Conservation (phyloP, 1,140 invertebrate species). For the Polypedilum pembai region DNA sequence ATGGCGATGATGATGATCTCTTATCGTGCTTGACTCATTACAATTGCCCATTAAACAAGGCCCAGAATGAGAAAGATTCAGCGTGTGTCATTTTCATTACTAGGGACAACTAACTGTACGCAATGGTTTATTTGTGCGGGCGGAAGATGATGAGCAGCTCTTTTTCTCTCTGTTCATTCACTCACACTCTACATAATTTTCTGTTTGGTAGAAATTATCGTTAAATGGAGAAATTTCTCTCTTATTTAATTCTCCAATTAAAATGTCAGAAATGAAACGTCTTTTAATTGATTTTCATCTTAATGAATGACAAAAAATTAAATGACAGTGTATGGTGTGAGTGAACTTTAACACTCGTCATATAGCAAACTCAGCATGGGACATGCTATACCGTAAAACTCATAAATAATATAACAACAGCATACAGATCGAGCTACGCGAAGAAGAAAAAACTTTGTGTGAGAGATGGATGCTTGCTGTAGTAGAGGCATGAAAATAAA, state of each 20-base stretch:
- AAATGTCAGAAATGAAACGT: neutral
- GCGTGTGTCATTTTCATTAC: constrained; percentile 7
- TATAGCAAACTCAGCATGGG: constrained; percentile 21
- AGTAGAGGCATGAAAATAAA: neutral
- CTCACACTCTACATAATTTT: neutral
- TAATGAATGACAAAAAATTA: constrained; percentile 6
- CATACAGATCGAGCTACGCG: neutral
- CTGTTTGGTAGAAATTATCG: neutral
- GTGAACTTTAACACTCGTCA: constrained; percentile 18
- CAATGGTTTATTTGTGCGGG: constrained; percentile 1
- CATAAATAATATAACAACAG: constrained; percentile 23
- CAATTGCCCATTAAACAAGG: neutral
- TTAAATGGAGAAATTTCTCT: neutral
- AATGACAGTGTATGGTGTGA: neutral
- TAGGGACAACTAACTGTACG: neutral
- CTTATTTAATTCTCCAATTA: constrained; percentile 16
- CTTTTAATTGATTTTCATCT: constrained; percentile 21
- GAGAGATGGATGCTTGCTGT: neutral
- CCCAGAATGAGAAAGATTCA: neutral
- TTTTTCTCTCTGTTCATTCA: too few species aligned
- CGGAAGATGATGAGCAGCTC: constrained; percentile 21
- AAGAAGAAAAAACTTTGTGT: constrained; percentile 17
- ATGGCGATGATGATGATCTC: constrained; percentile 20
- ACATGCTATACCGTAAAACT: neutral
- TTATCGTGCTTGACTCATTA: constrained; percentile 24